phyloP scores from a whole-genome alignment of 2,113 vertebrate species.

The Tychaedon coryphoeus region DNA sequence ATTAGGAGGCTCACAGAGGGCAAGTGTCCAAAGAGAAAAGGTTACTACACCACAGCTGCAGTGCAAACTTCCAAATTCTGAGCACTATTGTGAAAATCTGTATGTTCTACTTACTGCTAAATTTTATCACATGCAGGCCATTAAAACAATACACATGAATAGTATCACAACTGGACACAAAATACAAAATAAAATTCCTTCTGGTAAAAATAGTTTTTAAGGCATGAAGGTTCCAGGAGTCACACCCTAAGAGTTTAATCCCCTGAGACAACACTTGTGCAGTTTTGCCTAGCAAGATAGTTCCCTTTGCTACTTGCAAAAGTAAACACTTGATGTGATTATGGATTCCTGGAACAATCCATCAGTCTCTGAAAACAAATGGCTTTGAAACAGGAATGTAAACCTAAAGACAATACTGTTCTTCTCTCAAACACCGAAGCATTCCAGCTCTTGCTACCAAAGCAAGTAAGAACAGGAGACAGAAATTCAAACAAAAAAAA shows the following conservation, averaged over 20 bases:
- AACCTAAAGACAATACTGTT: background rate
- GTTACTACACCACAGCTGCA: background rate
- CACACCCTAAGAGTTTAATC: background rate
- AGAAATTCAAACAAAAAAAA: background rate
- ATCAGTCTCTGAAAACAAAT: background rate
- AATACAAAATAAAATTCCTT: background rate
- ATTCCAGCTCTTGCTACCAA: background rate
- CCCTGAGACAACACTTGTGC: background rate
- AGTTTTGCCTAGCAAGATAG: background rate
- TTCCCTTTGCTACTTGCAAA: background rate
- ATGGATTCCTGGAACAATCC: background rate
- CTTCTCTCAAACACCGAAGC: background rate
- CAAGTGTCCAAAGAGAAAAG: background rate
- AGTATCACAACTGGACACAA: background rate
- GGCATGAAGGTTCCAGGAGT: background rate
- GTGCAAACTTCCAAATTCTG: background rate
- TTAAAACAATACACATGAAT: background rate
- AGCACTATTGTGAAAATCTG: background rate
- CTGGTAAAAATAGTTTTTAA: background rate
- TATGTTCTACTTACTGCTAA: background rate
- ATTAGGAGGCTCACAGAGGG: background rate
- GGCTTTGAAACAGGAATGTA: background rate
- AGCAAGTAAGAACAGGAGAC: background rate
- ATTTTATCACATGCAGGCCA: background rate
- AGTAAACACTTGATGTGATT: background rate